A percentile compares a stretch with the other conserved stretches of the same genome.
These are phyloP conservation scores for Psococerastis gibbosa DNA, from an alignment of 2,888 invertebrate species.

Conservation along the genomic window DNA sequence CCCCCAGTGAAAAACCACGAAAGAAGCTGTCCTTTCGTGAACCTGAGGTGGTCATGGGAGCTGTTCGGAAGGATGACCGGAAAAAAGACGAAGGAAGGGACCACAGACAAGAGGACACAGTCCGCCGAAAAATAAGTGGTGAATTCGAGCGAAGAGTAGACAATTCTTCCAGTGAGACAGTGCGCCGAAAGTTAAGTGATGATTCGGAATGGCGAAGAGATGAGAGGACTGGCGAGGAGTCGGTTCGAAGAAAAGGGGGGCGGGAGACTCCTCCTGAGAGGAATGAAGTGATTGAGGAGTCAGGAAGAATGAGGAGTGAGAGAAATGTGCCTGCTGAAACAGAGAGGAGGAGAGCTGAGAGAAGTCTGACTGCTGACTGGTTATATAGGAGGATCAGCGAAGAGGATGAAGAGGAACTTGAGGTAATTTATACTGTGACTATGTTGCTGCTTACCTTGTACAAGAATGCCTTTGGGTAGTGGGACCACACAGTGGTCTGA, in stretches of 20 bases:
- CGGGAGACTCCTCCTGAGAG: not conserved
- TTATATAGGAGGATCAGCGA: conserved; percentile 14
- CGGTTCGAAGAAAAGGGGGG: not conserved
- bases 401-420: conserved; percentile 24
- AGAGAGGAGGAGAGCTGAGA: not conserved
- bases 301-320: not conserved
- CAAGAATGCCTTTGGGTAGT: too few relatives aligned
- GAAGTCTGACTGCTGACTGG: not conserved
- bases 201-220: not conserved
- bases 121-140: not conserved
- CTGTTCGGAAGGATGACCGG: conserved; percentile 14
- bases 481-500: too few relatives aligned
- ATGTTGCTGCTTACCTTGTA: too few relatives aligned
- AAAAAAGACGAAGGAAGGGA: conserved; percentile 19
- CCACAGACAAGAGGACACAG: conserved; percentile 10
- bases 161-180: not conserved
- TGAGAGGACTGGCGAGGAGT: not conserved
- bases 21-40: conserved; percentile 78
- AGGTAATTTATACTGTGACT: too few relatives aligned
- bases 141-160: not conserved
- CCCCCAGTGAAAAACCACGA: conserved; percentile 41
- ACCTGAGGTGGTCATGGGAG: conserved; percentile 51
- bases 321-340: not conserved
- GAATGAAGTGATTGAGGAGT: not conserved
- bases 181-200: not conserved